Base-by-base conservation (phyloP, 2,113 vertebrate species). In the Dissostichus mawsoni region DNA sequence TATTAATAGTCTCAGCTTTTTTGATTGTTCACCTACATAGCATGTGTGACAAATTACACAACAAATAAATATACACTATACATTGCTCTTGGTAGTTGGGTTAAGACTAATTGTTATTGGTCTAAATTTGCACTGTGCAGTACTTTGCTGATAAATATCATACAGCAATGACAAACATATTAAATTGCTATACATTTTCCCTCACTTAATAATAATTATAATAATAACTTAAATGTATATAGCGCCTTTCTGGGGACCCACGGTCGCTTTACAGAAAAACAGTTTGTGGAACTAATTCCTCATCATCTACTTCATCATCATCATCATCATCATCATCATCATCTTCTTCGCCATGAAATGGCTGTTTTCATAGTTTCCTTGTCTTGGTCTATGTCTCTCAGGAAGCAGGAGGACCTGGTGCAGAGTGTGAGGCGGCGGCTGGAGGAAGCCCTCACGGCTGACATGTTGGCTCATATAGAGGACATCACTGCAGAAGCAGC, bases 331-430 rank as follows among this genome's bases (percentile, higher is more conserved):
- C 20, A 20, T 20, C 20, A 20, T 20, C 20, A n/a, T n/a, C n/a
- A n/a, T n/a, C n/a, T n/a, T 68, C 13, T 61, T 61, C 64, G 5
- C 47, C 1, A 3, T 62, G n/a, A 55, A 20, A 56, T 7, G 11
- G n/a, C 10, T 76, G 25, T 62, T 63, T 53, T 61, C 29, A 29
- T 69, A 14, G n/a, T 47, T 23, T 29, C 8, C 13, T 67, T 41
- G 7, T 41, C 13, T 12, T 53, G 17, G 11, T 62, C 17, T 83
- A 52, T 65, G 57, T 48, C n/a, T 52, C 61, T 47, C 75, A 99
- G 98, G 94, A 99, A 98, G 84, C 98, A 99, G 83, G 98, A 99
- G 77, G 98, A 98, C 80, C 94, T 98, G 90, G 98, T 99, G 52
- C 97, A 97, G 87, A 98, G 95, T 85, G 97, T 99, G 81, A 94